Conservation (phyloP, 2,888 invertebrate genomes). For the Leucozona laternaria region DNA sequence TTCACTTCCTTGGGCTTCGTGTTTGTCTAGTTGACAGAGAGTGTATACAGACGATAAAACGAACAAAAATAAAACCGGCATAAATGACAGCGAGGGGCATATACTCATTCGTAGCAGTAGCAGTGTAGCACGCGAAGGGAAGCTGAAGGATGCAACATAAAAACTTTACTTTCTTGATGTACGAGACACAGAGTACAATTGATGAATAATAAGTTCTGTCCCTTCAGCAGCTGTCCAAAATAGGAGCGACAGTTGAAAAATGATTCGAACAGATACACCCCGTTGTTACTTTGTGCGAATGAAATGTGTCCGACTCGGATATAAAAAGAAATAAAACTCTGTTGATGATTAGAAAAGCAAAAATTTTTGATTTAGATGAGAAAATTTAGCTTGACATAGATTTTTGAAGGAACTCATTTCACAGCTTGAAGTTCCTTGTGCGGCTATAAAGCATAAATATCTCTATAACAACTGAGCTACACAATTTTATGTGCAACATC, state of each 20-base stretch:
- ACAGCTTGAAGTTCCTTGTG: neutral
- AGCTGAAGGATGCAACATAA: slow-evolving; percentile 41
- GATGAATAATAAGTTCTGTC: slow-evolving; percentile 74
- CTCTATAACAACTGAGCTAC: neutral
- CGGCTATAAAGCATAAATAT: too few relatives aligned
- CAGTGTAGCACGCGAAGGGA: slow-evolving; percentile 15
- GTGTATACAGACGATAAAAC: slow-evolving; percentile 47
- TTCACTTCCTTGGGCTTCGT: slow-evolving; percentile 64
- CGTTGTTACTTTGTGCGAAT: slow-evolving; percentile 43
- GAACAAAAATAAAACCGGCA: slow-evolving; percentile 52
- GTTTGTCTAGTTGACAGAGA: slow-evolving; percentile 58
- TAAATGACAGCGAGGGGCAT: slow-evolving; percentile 48
- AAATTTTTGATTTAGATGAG: slow-evolving; percentile 32
- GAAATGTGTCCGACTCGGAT: slow-evolving; percentile 33
- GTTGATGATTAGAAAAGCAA: slow-evolving; percentile 36
- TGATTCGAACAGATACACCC: slow-evolving; percentile 53
- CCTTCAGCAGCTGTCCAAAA: slow-evolving; percentile 69
- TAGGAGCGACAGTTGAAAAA: slow-evolving; percentile 64
- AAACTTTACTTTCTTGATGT: slow-evolving; percentile 61
- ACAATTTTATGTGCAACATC: neutral
- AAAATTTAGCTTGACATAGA: slow-evolving; percentile 7
- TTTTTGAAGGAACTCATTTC: slow-evolving; percentile 10
- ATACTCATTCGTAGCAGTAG: too few relatives aligned
- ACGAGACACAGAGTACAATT: slow-evolving; percentile 67
- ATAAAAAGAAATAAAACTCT: slow-evolving; percentile 24